Percentiles rank a stretch among this genome's conserved stretches.
Conservation (phyloP, 2,797 vertebrate genomes). For the Hemibagrus guttatus region DNA sequence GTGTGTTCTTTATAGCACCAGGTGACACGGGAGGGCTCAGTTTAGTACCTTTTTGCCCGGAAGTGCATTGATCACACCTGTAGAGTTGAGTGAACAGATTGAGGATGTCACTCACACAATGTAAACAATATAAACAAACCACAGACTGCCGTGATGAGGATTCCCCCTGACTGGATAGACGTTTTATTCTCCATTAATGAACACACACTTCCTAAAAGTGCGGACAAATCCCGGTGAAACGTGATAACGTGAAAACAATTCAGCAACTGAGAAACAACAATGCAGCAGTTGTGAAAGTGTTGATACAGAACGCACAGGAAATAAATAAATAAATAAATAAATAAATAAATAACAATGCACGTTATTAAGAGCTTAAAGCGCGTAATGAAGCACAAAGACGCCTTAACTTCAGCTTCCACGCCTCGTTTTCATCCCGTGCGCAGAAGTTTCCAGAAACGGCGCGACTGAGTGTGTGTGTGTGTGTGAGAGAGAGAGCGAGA, state of each 20-base stretch:
- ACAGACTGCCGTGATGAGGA: not conserved
- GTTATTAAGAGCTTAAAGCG: not conserved
- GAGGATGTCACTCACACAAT: not conserved
- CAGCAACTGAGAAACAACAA: too few species aligned
- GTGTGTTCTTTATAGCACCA: too few species aligned
- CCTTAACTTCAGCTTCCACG: not conserved
- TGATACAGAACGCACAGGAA: not conserved
- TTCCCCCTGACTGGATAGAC: not conserved
- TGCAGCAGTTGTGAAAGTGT: not conserved
- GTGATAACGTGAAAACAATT: too few species aligned
- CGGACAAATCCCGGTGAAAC: not conserved
- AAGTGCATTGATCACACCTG: not conserved
- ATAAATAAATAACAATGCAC: not conserved
- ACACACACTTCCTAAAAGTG: not conserved
- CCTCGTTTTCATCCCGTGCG: not conserved
- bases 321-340: not conserved
- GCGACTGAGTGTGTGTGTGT: not conserved
- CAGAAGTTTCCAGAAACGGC: not conserved
- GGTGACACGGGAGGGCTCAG: too few species aligned
- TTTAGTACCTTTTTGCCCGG: too few species aligned
- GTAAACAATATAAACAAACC: not conserved
- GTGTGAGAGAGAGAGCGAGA: too few species aligned
- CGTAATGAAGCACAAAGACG: not conserved
- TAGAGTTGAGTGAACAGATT: not conserved
- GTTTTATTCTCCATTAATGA: not conserved